Base-by-base conservation (phyloP, 1,140 invertebrate species). In the Cryptotermes secundus region DNA sequence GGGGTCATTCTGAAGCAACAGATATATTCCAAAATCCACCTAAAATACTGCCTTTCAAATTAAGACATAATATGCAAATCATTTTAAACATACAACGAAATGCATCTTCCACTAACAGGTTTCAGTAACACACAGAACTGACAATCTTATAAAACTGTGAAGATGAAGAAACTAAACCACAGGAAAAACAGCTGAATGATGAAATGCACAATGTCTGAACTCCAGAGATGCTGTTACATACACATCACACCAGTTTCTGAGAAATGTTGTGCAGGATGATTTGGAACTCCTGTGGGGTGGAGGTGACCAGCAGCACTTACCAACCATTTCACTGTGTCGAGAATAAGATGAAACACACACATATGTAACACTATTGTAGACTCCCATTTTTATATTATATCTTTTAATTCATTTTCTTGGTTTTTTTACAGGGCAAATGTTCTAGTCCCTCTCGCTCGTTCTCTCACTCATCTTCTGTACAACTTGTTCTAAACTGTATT, bases 381-480 rank as follows among this genome's bases (percentile, higher is more conserved):
- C 59, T 65, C 59, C 59, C 59, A 65, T 65, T 65, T n/a, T 65
- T 65, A 65, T 65, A 65, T 65, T 65, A 65, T 65, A 65, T 65
- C 59, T 65, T n/a, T 65, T 65, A 65, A 31, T n/a, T 65, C 59
- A 65, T 65, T 65, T 65, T 65, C 53, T 59, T 59, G 53, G 3
- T n/a, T 59, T 65, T 65, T 65, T 65, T 65, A 65, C 36, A 82
- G 81, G 81, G 81, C 81, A 82, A 82, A 82, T 31, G 81, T 82
- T 82, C 81, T 82, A 26, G 42, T 14, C 45, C 81, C 81, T 65
- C 81, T 82, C 81, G 36, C 45, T 81, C 80, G 35, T 19, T 45
- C 81, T 82, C 81, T 82, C 81, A 82, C 81, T 82, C 81, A 65
- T 82, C 81, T 82, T 38, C 81, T 82, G 81, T 82, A 82, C 81